Conservation (phyloP, 2,797 vertebrate species). For the Micromesistius poutassou region DNA sequence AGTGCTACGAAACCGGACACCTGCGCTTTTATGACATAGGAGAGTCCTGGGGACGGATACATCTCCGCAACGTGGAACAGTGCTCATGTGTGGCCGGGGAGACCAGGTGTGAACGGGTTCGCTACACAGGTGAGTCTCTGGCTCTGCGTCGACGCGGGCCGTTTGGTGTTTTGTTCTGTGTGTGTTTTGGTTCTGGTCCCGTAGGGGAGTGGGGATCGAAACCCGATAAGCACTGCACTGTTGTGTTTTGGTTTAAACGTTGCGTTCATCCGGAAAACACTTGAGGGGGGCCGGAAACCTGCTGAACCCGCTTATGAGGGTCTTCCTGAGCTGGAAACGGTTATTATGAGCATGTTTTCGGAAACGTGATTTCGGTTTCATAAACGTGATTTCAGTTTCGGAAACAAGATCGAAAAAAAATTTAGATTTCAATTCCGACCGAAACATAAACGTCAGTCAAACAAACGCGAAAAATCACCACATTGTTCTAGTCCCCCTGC, state of each 20-base stretch:
- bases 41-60: slow-evolving; percentile 82
- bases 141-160: background rate
- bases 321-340: background rate
- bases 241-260: background rate
- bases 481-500: background rate
- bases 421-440: too few species aligned
- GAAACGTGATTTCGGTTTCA: too few species aligned
- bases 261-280: background rate
- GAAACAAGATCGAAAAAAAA: too few species aligned
- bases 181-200: background rate
- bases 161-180: background rate
- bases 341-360: too few species aligned
- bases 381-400: too few species aligned
- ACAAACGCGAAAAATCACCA: background rate
- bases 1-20: slow-evolving; percentile 84
- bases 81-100: slow-evolving; percentile 74
- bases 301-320: background rate
- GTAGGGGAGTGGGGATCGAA: slow-evolving; percentile 7
- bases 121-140: slow-evolving; percentile 77
- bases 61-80: slow-evolving; percentile 77
- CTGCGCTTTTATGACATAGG: slow-evolving; percentile 79
- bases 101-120: slow-evolving; percentile 62
- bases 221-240: background rate
- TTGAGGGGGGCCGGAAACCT: background rate
- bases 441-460: background rate